Conservation (phyloP, 2,113 vertebrate species). For the Scolopax mira region DNA sequence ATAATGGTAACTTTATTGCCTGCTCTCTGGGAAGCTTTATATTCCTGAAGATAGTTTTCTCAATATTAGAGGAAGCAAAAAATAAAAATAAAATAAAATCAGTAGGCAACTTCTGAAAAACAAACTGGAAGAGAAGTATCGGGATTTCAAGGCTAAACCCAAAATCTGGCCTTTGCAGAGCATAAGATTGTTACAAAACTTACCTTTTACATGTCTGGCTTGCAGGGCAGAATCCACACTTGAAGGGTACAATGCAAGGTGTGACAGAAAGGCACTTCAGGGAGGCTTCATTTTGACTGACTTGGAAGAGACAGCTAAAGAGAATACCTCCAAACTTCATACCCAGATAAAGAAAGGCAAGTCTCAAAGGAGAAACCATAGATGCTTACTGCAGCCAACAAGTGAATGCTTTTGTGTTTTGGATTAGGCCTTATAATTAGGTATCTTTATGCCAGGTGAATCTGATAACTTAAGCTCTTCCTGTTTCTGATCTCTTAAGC, state of each 20-base stretch:
- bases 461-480: background rate
- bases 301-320: background rate
- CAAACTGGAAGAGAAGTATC: background rate
- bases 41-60: background rate
- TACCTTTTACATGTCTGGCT: background rate
- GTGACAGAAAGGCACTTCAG: background rate
- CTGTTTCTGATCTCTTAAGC: background rate
- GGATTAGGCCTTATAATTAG: background rate
- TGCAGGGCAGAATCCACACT: background rate
- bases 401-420: background rate
- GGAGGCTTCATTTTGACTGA: background rate
- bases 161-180: background rate
- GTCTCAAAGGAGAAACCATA: background rate
- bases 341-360: background rate
- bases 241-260: background rate
- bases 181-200: background rate
- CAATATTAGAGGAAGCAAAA: background rate
- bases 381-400: background rate
- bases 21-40: background rate
- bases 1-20: background rate
- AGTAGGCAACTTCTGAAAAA: background rate
- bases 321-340: background rate
- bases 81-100: background rate
- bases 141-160: background rate
- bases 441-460: background rate